Evolutionary conservation across 2,113 vertebrate species (phyloP).

Genomic region (Thamnaconus septentrionalis): DNA sequence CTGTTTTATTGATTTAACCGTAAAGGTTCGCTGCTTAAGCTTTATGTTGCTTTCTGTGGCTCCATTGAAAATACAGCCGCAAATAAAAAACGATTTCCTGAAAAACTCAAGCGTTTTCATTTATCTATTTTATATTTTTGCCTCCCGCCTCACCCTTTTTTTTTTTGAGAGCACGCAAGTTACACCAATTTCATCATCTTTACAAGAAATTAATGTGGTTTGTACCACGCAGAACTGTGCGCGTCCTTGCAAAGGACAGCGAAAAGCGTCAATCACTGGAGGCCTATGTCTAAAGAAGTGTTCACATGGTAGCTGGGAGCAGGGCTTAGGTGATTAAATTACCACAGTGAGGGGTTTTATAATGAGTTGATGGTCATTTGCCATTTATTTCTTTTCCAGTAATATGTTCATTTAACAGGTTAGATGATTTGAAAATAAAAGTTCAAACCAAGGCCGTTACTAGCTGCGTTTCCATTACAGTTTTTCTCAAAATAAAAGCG

Average conservation of each 20-base stretch:
- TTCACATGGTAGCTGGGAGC: too few species aligned
- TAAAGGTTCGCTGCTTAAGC: slow-evolving; percentile 77
- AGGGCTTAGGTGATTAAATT: too few species aligned
- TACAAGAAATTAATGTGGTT: slow-evolving; percentile 41
- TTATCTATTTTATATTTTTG: slow-evolving; percentile 36
- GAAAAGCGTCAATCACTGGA: background rate
- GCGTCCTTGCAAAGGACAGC: background rate
- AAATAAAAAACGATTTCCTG: slow-evolving; percentile 70
- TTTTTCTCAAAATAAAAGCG: too few species aligned
- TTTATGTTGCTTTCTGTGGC: slow-evolving; percentile 75
- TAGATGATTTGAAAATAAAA: too few species aligned
- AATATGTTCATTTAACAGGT: too few species aligned
- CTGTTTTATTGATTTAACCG: slow-evolving; percentile 82
- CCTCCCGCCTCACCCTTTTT: slow-evolving; percentile 24
- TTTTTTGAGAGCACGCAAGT: background rate
- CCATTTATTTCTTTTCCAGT: too few species aligned
- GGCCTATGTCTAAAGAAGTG: background rate
- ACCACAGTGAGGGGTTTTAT: too few species aligned
- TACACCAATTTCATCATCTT: slow-evolving; percentile 50
- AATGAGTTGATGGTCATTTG: too few species aligned
- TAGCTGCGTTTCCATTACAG: too few species aligned
- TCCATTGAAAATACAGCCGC: slow-evolving; percentile 72
- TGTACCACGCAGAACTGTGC: slow-evolving; percentile 23
- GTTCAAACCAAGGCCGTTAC: too few species aligned
- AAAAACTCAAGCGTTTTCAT: slow-evolving; percentile 36